Evolutionary conservation across 1,140 invertebrate genomes (phyloP).

Genomic region (Trichoplusia ni): DNA sequence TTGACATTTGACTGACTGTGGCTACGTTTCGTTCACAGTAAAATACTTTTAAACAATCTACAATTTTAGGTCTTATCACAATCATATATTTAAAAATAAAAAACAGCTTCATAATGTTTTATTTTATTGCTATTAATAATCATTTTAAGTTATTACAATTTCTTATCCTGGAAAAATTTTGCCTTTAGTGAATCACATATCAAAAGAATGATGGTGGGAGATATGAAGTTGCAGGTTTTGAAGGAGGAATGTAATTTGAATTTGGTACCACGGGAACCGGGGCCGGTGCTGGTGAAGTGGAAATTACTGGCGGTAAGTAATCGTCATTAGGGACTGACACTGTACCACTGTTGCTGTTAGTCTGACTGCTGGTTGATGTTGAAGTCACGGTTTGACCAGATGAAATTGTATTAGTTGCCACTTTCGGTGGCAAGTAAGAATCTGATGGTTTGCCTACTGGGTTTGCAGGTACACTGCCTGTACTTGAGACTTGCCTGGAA

Average conservation of each 20-base stretch:
- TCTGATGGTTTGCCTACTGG: background rate
- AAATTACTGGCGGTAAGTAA: slow-evolving; percentile 40
- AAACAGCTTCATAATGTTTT: no score
- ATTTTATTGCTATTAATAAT: no score
- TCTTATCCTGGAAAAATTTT: no score
- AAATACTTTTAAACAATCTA: background rate
- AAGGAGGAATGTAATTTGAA: slow-evolving; percentile 12
- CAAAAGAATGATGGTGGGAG: slow-evolving; percentile 55
- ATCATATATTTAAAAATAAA: no score
- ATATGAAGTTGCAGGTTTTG: slow-evolving; percentile 53
- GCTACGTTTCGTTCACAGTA: slow-evolving; percentile 4
- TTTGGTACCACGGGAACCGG: slow-evolving; percentile 1
- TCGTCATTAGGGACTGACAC: slow-evolving; percentile 16
- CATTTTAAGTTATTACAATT: no score
- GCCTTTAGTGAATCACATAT: no score
- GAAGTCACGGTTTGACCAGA: background rate
- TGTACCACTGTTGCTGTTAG: slow-evolving; percentile 24
- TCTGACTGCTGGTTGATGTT: slow-evolving; percentile 4
- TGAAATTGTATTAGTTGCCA: background rate
- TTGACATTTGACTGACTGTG: slow-evolving; percentile 34
- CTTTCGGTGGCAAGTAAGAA: slow-evolving; percentile 7
- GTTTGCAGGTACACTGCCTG: background rate
- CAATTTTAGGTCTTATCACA: background rate
- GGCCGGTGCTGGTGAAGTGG: slow-evolving; percentile 8
- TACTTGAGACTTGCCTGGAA: background rate